phyloP scores from a whole-genome alignment of 2,797 vertebrate genomes.

The Myotis vivesi region DNA sequence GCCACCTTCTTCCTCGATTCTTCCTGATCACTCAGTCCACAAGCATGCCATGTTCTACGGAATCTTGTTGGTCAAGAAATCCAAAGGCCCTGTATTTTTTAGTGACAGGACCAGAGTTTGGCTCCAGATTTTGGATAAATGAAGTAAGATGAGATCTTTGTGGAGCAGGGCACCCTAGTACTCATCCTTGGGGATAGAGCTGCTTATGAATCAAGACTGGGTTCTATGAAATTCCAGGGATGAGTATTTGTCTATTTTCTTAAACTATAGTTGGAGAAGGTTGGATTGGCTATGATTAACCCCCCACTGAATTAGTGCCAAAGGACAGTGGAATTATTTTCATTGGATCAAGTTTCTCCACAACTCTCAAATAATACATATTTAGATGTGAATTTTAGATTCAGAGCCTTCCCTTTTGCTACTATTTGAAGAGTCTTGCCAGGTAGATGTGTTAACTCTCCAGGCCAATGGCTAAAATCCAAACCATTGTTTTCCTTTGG shows the following conservation, averaged over 20 bases:
- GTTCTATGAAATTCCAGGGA: constrained; percentile 48
- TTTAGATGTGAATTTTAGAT: constrained; percentile 69
- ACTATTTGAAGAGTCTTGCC: constrained; percentile 63
- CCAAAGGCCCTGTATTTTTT: neutral
- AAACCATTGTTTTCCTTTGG: constrained; percentile 67
- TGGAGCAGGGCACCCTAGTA: neutral
- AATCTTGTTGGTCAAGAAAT: neutral
- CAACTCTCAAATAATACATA: constrained; percentile 65
- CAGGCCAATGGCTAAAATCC: constrained; percentile 58
- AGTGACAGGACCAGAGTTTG: neutral
- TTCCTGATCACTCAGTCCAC: neutral
- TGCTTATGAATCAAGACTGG: constrained; percentile 28
- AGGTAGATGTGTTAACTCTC: constrained; percentile 66
- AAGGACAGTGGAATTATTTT: constrained; percentile 56
- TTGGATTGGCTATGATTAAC: constrained; percentile 58
- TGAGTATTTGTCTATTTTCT: constrained; percentile 59
- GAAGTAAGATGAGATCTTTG: constrained; percentile 10
- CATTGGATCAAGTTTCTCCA: constrained; percentile 52
- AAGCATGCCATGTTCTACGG: neutral
- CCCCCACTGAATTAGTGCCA: constrained; percentile 44
- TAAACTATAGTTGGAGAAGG: constrained; percentile 61
- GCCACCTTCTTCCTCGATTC: neutral
- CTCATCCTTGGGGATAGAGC: neutral
- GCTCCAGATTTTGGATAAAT: neutral
- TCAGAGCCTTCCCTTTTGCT: constrained; percentile 53